Percentiles rank a stretch among this genome's conserved stretches.
phyloP scores from a whole-genome alignment of 92 coral and sea anemone genomes.

The Porites cylindrica region DNA sequence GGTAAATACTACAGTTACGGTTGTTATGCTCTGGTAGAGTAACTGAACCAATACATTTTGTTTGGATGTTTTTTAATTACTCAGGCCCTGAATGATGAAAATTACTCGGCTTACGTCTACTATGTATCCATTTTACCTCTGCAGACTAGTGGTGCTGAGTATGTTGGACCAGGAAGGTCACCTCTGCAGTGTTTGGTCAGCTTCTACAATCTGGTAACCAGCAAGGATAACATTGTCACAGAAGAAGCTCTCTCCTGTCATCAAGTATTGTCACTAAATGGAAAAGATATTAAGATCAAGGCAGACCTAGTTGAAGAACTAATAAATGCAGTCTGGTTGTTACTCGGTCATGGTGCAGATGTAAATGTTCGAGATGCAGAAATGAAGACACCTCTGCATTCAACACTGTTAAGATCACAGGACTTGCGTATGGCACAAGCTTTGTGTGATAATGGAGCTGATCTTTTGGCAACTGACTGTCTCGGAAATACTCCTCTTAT shows the following conservation, averaged over 20 bases:
- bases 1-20: constrained; percentile 23
- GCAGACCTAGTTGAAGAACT: constrained; percentile 81
- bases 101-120: too few relatives aligned
- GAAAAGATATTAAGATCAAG: constrained; percentile 31
- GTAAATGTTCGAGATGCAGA: constrained; percentile 83
- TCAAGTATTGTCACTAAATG: constrained; percentile 49
- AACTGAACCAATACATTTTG: too few relatives aligned
- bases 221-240: constrained; percentile 36
- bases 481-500: constrained; percentile 89
- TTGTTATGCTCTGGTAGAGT: too few relatives aligned
- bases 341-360: constrained; percentile 87
- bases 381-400: constrained; percentile 82
- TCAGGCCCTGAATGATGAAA: too few relatives aligned
- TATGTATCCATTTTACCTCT: neutral
- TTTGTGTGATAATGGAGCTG: constrained; percentile 85
- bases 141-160: constrained; percentile 87
- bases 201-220: constrained; percentile 74
- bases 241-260: constrained; percentile 38
- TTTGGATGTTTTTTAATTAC: too few relatives aligned
- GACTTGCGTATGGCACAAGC: constrained; percentile 85
- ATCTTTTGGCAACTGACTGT: constrained; percentile 78
- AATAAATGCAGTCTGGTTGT: constrained; percentile 72
- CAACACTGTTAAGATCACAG: constrained; percentile 72
- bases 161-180: constrained; percentile 84
- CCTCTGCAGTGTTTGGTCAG: constrained; percentile 85